These are phyloP conservation scores for Tetraodon nigroviridis DNA, from an alignment of 2,113 vertebrate species.

Conservation along the genomic window DNA sequence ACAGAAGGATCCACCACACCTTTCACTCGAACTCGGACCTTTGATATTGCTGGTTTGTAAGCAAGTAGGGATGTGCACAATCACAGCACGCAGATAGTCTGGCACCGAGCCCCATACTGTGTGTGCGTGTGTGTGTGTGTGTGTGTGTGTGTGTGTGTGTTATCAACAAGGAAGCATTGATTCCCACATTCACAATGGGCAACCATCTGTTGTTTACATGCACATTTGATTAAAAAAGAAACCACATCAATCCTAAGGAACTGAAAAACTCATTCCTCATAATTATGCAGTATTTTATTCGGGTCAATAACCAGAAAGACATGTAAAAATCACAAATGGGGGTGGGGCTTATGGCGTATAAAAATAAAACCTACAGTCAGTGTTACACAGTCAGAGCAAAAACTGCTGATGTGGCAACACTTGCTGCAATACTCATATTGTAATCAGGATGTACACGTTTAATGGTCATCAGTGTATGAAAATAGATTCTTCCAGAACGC, in stretches of 20 bases:
- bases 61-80: too few species aligned
- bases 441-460: constrained; percentile 42
- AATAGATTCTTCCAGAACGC: constrained; percentile 46
- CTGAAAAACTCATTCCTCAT: constrained; percentile 3
- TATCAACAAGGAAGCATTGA: too few species aligned
- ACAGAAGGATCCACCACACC: too few species aligned
- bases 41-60: too few species aligned
- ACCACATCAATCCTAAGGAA: neutral
- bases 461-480: constrained; percentile 56
- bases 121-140: too few species aligned
- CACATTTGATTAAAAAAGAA: constrained; percentile 1
- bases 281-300: neutral
- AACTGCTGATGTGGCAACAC: constrained; percentile 2
- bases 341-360: constrained; percentile 19
- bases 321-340: constrained; percentile 1
- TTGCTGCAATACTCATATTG: neutral
- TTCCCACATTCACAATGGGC: too few species aligned
- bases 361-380: constrained; percentile 47
- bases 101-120: too few species aligned
- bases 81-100: too few species aligned
- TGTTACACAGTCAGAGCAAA: constrained; percentile 5
- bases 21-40: too few species aligned
- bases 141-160: too few species aligned
- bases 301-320: constrained; percentile 14
- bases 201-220: too few species aligned